Conservation (phyloP, 2,888 invertebrate species). For the Callinectes sapidus region DNA sequence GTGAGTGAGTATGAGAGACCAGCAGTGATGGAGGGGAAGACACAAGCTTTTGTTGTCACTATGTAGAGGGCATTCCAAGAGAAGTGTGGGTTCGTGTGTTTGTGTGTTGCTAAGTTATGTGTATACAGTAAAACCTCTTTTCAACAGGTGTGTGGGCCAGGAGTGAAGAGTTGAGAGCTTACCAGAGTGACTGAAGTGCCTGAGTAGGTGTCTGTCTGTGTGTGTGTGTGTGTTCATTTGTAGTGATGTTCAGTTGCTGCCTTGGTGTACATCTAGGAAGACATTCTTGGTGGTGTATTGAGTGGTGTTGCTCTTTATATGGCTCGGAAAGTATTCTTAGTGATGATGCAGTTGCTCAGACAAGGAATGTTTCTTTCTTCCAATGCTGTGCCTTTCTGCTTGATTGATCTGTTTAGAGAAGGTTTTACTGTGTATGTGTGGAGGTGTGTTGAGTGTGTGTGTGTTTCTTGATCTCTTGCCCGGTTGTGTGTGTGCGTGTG, state of each 20-base stretch:
- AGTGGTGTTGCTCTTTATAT: neutral
- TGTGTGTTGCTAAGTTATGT: neutral
- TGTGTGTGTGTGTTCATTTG: neutral
- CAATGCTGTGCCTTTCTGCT: constrained; percentile 7
- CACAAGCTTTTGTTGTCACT: neutral
- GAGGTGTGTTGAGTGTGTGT: neutral
- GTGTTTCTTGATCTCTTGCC: neutral
- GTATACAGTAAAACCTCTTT: neutral
- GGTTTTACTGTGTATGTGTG: neutral
- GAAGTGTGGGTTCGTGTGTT: too few species aligned
- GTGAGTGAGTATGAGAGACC: neutral
- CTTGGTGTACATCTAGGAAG: neutral
- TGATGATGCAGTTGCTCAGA: neutral
- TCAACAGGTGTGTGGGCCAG: neutral
- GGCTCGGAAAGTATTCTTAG: neutral
- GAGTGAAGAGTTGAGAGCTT: neutral
- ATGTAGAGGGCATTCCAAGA: neutral
- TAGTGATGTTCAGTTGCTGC: neutral
- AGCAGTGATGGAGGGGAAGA: neutral
- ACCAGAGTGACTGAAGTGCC: neutral
- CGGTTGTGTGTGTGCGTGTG: neutral
- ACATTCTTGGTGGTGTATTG: neutral
- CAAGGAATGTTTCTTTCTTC: neutral
- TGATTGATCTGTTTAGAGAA: neutral
- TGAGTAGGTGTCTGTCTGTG: neutral